Conservation (phyloP, 2,113 vertebrate species). For the Platysternon megacephalum region DNA sequence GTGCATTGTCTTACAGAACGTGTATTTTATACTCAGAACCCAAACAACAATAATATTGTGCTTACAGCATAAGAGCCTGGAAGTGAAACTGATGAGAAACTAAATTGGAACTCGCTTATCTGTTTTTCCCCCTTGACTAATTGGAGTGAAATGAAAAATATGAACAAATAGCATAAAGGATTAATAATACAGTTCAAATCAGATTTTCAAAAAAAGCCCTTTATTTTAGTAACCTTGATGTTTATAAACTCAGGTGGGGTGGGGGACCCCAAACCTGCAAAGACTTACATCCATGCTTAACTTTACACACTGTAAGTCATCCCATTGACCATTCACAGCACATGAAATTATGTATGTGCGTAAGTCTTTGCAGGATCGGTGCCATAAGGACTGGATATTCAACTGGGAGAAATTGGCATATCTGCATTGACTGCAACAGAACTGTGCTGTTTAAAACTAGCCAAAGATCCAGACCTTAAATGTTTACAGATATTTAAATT, state of each 20-base stretch:
- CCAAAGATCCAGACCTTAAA: not conserved
- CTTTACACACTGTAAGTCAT: not conserved
- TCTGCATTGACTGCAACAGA: not conserved
- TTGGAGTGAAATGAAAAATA: not conserved
- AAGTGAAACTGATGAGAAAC: not conserved
- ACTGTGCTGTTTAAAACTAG: not conserved
- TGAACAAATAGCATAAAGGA: not conserved
- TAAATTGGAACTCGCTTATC: fast-evolving
- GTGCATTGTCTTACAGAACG: fast-evolving
- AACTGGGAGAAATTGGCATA: not conserved
- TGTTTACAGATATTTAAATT: not conserved
- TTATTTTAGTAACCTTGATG: not conserved
- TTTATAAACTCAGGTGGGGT: not conserved
- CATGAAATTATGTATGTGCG: not conserved
- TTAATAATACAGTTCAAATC: not conserved
- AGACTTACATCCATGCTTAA: not conserved
- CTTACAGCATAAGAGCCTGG: not conserved
- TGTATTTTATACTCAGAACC: not conserved
- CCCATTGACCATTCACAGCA: not conserved
- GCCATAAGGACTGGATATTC: not conserved
- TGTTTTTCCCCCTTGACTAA: not conserved
- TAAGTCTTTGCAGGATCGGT: not conserved
- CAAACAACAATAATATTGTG: not conserved
- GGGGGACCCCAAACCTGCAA: not conserved
- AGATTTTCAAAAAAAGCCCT: not conserved